A percentile compares a stretch with the other conserved stretches of the same genome.
These are phyloP conservation scores for Daboia siamensis DNA, from an alignment of 2,113 vertebrate species.

Conservation along the genomic window DNA sequence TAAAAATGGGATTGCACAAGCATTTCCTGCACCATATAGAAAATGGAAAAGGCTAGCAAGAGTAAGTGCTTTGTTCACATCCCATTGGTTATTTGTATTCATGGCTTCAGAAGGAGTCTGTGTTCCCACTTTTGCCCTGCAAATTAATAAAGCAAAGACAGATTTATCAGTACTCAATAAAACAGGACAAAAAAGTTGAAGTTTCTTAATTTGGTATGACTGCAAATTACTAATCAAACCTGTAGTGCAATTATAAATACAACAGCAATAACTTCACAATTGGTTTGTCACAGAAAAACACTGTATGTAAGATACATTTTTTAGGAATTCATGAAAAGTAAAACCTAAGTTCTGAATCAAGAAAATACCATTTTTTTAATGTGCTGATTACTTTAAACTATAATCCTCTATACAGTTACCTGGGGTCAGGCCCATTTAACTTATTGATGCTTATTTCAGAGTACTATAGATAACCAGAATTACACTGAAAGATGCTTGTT, in stretches of 20 bases:
- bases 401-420: neutral
- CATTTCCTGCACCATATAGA: constrained; percentile 70
- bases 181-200: neutral
- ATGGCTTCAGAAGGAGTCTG: constrained; percentile 56
- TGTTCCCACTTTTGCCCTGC: constrained; percentile 10
- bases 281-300: neutral
- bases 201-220: neutral
- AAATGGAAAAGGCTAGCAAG: constrained; percentile 77
- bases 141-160: constrained; percentile 15
- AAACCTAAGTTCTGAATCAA: neutral
- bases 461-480: neutral
- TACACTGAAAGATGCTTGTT: neutral
- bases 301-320: neutral
- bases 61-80: constrained; percentile 73
- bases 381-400: neutral
- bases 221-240: neutral
- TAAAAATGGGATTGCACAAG: constrained; percentile 82
- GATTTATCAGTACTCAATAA: neutral
- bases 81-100: constrained; percentile 79
- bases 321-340: neutral
- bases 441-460: neutral
- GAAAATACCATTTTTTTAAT: neutral
- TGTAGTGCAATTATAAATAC: neutral
- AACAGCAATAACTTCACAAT: neutral
- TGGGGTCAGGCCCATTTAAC: neutral